Conservation (phyloP, 2,113 vertebrate species). For the Pimephales promelas region DNA sequence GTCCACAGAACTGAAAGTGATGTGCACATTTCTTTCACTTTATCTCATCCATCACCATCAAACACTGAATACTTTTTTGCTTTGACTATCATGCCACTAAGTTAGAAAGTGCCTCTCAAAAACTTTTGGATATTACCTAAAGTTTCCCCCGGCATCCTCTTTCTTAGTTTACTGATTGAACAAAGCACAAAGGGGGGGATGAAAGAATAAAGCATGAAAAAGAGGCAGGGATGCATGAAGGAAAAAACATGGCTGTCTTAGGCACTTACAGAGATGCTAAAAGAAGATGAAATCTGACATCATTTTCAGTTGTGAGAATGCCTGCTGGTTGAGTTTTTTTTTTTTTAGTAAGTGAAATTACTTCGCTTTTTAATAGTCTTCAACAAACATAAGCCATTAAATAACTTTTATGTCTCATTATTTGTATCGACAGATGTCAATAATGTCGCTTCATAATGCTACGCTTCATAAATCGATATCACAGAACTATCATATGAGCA, state of each 20-base stretch:
- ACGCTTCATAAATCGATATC: neutral
- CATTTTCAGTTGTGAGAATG: neutral
- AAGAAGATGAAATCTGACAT: constrained; percentile 10
- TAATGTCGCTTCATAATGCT: too few species aligned
- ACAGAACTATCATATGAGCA: neutral
- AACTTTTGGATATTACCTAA: constrained; percentile 1
- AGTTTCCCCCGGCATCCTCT: neutral
- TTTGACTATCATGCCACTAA: neutral
- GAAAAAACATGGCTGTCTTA: neutral
- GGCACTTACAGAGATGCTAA: constrained; percentile 13
- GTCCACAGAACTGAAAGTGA: neutral
- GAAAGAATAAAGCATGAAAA: neutral
- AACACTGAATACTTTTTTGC: neutral
- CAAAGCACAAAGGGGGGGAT: neutral
- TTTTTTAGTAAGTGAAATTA: neutral
- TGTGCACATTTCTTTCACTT: neutral
- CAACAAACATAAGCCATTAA: neutral
- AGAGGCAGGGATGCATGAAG: constrained; percentile 27
- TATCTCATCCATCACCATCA: constrained; percentile 20
- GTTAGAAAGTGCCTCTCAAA: neutral
- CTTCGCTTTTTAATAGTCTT: neutral
- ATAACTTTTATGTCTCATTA: neutral
- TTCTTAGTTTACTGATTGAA: constrained; percentile 12
- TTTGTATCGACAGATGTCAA: neutral
- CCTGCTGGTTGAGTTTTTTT: neutral